Conservation (phyloP, 2,113 vertebrate species). For the Drymodes brunneopygia region DNA sequence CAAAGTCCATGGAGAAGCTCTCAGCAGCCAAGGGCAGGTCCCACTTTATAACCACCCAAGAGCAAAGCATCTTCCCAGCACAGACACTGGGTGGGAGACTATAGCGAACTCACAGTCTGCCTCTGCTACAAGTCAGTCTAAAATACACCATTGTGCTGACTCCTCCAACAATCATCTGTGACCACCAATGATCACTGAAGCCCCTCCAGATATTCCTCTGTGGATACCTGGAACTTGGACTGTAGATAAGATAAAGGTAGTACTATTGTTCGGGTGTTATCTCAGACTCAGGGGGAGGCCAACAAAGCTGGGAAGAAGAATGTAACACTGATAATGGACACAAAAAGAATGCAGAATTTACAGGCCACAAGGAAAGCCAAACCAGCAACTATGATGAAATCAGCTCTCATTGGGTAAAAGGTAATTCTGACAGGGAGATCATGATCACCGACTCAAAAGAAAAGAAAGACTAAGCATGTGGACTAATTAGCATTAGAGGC, state of each 20-base stretch:
- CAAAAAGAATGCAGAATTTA: neutral
- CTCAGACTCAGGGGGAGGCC: neutral
- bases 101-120: neutral
- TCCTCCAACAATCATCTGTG: accelerated
- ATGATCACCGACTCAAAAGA: accelerated
- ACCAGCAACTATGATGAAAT: neutral
- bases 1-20: neutral
- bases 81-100: neutral
- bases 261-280: neutral
- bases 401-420: neutral
- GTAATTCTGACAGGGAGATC: neutral
- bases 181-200: neutral
- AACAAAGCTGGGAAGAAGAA: neutral
- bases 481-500: neutral
- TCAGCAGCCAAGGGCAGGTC: accelerated
- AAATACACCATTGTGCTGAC: neutral
- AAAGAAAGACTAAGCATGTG: neutral
- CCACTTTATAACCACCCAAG: neutral
- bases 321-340: neutral
- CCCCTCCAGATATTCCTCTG: neutral
- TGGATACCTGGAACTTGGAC: neutral
- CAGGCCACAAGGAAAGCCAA: neutral
- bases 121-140: neutral
- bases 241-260: neutral
- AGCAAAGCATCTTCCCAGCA: neutral